A percentile compares a stretch with the other conserved stretches of the same genome.
Conservation (phyloP, 1,140 invertebrate genomes). For the Laupala kohalensis region DNA sequence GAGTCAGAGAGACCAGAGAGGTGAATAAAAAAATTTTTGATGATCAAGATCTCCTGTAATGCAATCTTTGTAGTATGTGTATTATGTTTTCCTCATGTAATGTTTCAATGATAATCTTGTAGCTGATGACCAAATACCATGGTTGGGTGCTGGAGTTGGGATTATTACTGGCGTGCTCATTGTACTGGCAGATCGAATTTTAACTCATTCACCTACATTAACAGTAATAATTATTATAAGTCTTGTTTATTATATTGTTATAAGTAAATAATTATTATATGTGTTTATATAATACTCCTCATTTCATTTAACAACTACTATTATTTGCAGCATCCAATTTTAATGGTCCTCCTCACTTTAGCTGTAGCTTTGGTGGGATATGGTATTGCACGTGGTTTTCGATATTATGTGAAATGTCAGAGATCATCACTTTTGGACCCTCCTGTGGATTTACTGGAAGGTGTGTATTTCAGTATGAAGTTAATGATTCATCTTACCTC, state of each 20-base stretch:
- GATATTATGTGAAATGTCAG: conserved; percentile 39
- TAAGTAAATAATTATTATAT: background rate
- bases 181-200: conserved; percentile 52
- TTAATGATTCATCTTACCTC: too few species aligned
- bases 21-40: conserved; percentile 19
- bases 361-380: conserved; percentile 44
- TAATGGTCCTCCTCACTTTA: conserved; percentile 43
- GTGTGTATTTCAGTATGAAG: too few species aligned
- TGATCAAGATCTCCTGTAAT: background rate
- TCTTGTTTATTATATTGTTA: background rate
- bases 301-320: background rate
- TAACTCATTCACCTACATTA: conserved; percentile 49
- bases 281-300: background rate
- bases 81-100: background rate
- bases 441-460: conserved; percentile 34
- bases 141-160: conserved; percentile 59
- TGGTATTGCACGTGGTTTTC: conserved; percentile 35
- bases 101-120: conserved; percentile 23
- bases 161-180: conserved; percentile 54
- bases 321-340: conserved; percentile 37
- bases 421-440: conserved; percentile 37
- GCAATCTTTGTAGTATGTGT: background rate
- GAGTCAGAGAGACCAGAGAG: conserved; percentile 39
- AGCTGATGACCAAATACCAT: conserved; percentile 59
- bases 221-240: conserved; percentile 36